Evolutionary conservation across 2,797 vertebrate genomes (phyloP).

Genomic region (Psittacula echo): DNA sequence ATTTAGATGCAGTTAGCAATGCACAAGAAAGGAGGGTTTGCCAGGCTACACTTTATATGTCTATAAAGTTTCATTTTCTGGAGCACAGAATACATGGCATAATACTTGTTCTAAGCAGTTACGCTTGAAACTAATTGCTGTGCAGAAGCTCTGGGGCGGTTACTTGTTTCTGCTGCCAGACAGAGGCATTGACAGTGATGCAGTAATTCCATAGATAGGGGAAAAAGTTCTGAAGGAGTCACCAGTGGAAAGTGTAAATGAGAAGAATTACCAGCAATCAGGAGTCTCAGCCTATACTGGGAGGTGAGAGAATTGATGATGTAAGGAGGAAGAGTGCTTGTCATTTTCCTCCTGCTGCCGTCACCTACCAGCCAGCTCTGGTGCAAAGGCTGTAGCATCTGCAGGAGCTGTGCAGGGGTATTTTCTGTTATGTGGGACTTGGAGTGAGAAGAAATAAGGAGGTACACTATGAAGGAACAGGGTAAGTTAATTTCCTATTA

Average conservation of each 20-base stretch:
- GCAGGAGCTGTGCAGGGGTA: neutral
- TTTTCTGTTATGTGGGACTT: neutral
- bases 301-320: neutral
- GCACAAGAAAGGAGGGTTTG: conserved; percentile 36
- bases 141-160: neutral
- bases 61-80: conserved; percentile 38
- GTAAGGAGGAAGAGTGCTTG: neutral
- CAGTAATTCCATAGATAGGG: neutral
- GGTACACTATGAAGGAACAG: neutral
- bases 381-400: neutral
- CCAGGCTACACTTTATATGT: neutral
- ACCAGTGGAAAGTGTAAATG: neutral
- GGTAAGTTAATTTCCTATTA: neutral
- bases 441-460: neutral
- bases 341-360: neutral
- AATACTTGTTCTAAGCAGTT: conserved; percentile 4
- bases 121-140: conserved; percentile 28
- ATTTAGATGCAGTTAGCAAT: conserved; percentile 48
- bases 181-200: neutral
- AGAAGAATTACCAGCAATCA: neutral
- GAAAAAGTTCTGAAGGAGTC: neutral
- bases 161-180: neutral
- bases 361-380: neutral
- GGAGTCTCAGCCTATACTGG: neutral
- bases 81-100: neutral